A percentile compares a stretch with the other conserved stretches of the same genome.
phyloP scores from a whole-genome alignment of 2,113 vertebrate species.

The Mustela nigripes region DNA sequence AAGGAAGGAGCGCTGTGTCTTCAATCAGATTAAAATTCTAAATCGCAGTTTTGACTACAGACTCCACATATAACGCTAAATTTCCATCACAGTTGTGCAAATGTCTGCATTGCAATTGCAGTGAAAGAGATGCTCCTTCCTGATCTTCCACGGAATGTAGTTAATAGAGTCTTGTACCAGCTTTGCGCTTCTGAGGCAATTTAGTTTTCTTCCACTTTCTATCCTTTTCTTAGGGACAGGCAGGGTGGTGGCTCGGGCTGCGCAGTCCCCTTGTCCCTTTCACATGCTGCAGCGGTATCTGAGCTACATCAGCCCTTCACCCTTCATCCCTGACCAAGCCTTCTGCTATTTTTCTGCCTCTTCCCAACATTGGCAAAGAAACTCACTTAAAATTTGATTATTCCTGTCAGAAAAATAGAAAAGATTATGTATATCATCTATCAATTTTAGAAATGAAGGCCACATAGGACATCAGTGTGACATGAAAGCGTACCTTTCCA shows the following conservation, averaged over 20 bases:
- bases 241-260: rapidly evolving
- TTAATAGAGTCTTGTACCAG: background rate
- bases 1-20: background rate
- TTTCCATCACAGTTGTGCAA: background rate
- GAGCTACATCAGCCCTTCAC: background rate
- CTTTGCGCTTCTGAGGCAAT: constrained; percentile 10
- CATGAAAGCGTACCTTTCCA: constrained; percentile 30
- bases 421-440: background rate
- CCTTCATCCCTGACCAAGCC: background rate
- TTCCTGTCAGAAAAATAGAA: constrained; percentile 21
- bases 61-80: background rate
- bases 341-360: background rate
- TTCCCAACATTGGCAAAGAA: background rate
- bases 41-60: background rate
- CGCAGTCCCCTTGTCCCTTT: background rate
- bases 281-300: background rate
- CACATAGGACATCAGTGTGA: constrained; percentile 11
- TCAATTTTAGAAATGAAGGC: constrained; percentile 36
- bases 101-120: background rate
- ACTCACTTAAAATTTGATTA: background rate
- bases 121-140: background rate
- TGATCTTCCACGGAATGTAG: background rate
- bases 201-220: background rate
- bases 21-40: constrained; percentile 2
- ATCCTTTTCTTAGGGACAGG: background rate